Evolutionary conservation across 2,113 vertebrate genomes (phyloP).

Genomic region (Arizona elegans): DNA sequence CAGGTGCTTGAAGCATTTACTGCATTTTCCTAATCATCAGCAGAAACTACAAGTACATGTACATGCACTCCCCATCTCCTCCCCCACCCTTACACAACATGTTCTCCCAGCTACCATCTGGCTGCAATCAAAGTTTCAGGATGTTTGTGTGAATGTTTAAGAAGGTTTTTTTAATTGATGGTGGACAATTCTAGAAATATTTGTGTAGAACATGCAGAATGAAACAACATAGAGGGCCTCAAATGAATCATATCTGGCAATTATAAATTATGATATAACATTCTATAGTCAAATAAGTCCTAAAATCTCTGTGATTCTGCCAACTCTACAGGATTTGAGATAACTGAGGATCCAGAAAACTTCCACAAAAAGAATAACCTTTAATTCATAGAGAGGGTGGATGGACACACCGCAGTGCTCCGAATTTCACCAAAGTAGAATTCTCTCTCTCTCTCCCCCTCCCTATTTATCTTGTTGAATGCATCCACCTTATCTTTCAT

Average conservation of each 20-base stretch:
- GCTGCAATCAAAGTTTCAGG: constrained; percentile 9
- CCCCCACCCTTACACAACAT: constrained; percentile 24
- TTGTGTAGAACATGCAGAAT: constrained; percentile 13
- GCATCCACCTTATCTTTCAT: background rate
- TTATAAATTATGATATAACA: constrained; percentile 1
- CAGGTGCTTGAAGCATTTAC: constrained; percentile 35
- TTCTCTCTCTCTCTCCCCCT: background rate
- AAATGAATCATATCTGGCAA: constrained; percentile 12
- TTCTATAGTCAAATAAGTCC: constrained; percentile 18
- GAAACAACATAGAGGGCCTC: background rate
- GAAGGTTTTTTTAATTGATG: background rate
- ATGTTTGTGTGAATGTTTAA: background rate
- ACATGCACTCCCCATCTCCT: background rate
- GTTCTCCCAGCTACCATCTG: constrained; percentile 35
- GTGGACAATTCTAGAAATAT: background rate
- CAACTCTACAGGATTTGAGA: background rate
- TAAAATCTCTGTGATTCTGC: background rate
- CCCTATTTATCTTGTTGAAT: background rate
- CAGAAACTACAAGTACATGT: background rate
- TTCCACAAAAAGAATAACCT: background rate
- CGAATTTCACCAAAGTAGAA: background rate
- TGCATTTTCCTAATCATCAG: background rate
- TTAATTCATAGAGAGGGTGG: background rate
- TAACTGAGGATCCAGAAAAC: background rate
- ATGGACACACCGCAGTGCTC: background rate